Base-by-base conservation (phyloP, 2,888 invertebrate species). In the Lycia hirtaria region DNA sequence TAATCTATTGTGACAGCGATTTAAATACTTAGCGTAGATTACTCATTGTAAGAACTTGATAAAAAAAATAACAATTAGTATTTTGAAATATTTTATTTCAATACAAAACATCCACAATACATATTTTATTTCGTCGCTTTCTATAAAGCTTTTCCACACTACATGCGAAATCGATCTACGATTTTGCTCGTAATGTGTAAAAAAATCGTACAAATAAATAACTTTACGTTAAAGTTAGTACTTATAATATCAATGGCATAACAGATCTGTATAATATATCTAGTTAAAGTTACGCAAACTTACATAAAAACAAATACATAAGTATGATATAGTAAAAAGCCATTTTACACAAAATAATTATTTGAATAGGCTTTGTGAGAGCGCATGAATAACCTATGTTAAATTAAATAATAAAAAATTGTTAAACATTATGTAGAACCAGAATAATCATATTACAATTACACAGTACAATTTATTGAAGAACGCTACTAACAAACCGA, bases 221-320 rank as follows among this genome's bases (percentile, higher is more conserved):
- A 82, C 71, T 69, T 74, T 76, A 78, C 62, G 68, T 67, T 63
- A 68, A 71, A 56, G 70, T 78, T 75, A 73, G 70, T 72, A 74
- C 83, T 83, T 83, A 85, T 66, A 80, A 76, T 87, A 87, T 87
- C 86, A 87, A 85, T 85, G 83, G 84, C 76, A 80, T 81, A 77
- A 82, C 81, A 85, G 80, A 83, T 83, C 77, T 75, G 72, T 74
- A 59, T 26, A 64, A 71, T 73, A 69, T 63, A 65, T 30, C 4
- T 30, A 24, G 47, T 32, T 44, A 44, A n/a, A 32, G 38, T 55
- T 64, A 26, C 41, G 14, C n/a, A 33, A 54, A 58, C 56, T 43
- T 60, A 69, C 62, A 66, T 59, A 66, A 60, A 61, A 55, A 56
- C 51, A 60, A 62, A 62, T 60, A 62, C 12, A 44, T 17, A 37